Percentiles rank a stretch among this genome's conserved stretches.
Conservation (phyloP, 2,888 invertebrate species). For the Drosophila koepferae region DNA sequence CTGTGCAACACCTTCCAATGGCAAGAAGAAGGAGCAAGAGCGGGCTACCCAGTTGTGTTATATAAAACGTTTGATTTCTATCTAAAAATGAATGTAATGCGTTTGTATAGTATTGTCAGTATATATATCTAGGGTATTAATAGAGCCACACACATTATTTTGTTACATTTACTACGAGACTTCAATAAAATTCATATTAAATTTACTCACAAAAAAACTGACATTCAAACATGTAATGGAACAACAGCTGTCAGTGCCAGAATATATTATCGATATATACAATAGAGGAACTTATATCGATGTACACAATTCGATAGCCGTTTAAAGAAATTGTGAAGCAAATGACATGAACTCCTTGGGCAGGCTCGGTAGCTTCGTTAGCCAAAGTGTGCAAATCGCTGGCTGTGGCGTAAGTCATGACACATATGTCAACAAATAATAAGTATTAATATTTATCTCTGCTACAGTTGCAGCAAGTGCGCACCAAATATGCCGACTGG, state of each 20-base stretch:
- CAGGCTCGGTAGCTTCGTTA: conserved; percentile 68
- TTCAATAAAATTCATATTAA: conserved; percentile 12
- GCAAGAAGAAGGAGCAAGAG: conserved; percentile 49
- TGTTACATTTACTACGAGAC: conserved; percentile 6
- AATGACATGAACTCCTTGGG: conserved; percentile 76
- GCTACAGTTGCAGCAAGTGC: conserved; percentile 89
- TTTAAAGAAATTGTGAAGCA: neutral
- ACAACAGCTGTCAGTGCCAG: conserved; percentile 47
- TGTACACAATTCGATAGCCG: neutral
- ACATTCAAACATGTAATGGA: conserved; percentile 35
- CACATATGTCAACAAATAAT: neutral
- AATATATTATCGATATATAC: conserved; percentile 21
- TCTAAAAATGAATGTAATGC: conserved; percentile 51
- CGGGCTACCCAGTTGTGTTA: conserved; percentile 58
- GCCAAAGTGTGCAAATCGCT: conserved; percentile 76
- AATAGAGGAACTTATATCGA: conserved; percentile 14
- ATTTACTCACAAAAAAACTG: conserved; percentile 44
- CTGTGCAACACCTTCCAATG: conserved; percentile 40
- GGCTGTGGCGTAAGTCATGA: conserved; percentile 77
- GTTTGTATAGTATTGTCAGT: neutral
- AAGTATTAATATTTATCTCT: neutral
- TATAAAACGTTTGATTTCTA: conserved; percentile 62
- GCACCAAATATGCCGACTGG: conserved; percentile 92
- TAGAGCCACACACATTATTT: conserved; percentile 1
- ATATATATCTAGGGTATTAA: conserved; percentile 3